These are phyloP conservation scores for Papilio polyxenes DNA, from an alignment of 1,140 invertebrate genomes.

Conservation along the genomic window DNA sequence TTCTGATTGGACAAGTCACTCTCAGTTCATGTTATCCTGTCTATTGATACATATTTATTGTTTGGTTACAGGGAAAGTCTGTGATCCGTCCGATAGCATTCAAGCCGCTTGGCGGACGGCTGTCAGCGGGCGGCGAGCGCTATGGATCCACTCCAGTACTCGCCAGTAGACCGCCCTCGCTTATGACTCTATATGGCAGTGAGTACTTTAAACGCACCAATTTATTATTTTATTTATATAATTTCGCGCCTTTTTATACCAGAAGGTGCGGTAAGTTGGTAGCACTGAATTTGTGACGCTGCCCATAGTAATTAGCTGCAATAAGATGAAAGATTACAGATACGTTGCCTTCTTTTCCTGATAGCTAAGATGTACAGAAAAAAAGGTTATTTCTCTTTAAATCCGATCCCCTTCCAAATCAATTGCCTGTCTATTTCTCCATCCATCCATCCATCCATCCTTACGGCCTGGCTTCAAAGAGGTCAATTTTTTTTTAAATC, in stretches of 20 bases:
- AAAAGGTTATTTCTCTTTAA: background rate
- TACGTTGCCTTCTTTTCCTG: background rate
- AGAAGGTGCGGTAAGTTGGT: background rate
- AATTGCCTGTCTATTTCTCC: background rate
- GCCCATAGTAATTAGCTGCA: background rate
- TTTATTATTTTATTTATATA: background rate
- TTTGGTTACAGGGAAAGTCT: constrained; percentile 83
- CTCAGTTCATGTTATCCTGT: background rate
- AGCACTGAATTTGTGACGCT: no score
- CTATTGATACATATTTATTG: constrained; percentile 2
- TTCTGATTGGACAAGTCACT: no score
- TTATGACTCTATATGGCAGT: constrained; percentile 85
- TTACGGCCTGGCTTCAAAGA: background rate
- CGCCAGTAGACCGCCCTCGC: constrained; percentile 82
- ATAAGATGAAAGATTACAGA: background rate
- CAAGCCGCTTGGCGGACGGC: constrained; percentile 83
- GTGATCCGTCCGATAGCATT: constrained; percentile 89
- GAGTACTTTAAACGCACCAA: constrained; percentile 66
- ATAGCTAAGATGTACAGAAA: background rate
- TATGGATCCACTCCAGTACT: constrained; percentile 85
- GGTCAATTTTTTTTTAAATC: background rate
- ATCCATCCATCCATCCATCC: background rate
- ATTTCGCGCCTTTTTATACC: background rate
- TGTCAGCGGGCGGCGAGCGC: constrained; percentile 81
- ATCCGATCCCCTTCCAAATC: background rate